Base-by-base conservation (phyloP, 1,140 invertebrate genomes). In the Drosophila yakuba region DNA sequence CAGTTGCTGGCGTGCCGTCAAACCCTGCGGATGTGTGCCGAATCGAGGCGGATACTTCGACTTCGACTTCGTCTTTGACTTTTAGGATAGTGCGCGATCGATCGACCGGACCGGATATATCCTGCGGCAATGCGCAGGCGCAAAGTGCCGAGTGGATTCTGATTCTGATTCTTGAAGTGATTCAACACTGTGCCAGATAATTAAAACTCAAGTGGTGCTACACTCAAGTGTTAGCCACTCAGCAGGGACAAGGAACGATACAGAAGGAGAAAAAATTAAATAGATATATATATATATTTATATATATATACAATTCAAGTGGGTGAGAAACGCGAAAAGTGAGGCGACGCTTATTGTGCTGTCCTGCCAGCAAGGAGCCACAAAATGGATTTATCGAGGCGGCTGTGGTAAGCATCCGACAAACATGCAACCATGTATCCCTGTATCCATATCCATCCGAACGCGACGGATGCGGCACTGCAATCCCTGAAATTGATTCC, bases 371-470 rank as follows among this genome's bases (percentile, higher is more conserved):
- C 55, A 78, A 75, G 57, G 74, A 89, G 74, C 77, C 60, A 55
- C 86, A 84, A 89, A 89, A 91, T 91, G 90, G 90, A 91, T 91
- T 91, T 91, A 91, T 91, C 90, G 68, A 85, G 90, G 90, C 90
- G 90, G 80, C 90, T 91, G 80, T 85, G 90, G 90, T 91, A 91
- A 91, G 90, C 80, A 91, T 89, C 75, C 62, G 72, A 90, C 84
- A 89, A 84, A 89, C 78, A 89, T 89, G 64, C 35, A 51, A 35
- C 48, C n/a, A n/a, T 80, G 23, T 25, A 25, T 25, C 23, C 78
- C 89, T 89, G 64, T 51, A 51, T 51, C 48, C n/a, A n/a, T 80
- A 74, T 74, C 56, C 56, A 47, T 54, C 23, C 58, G 51, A 61
- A 41, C 63, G 54, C 61, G 58, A 57, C 43, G 25, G 39, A 64